These are phyloP conservation scores for Coelogynopora nodosa DNA, from an alignment of 2,888 invertebrate species.

Conservation along the genomic window DNA sequence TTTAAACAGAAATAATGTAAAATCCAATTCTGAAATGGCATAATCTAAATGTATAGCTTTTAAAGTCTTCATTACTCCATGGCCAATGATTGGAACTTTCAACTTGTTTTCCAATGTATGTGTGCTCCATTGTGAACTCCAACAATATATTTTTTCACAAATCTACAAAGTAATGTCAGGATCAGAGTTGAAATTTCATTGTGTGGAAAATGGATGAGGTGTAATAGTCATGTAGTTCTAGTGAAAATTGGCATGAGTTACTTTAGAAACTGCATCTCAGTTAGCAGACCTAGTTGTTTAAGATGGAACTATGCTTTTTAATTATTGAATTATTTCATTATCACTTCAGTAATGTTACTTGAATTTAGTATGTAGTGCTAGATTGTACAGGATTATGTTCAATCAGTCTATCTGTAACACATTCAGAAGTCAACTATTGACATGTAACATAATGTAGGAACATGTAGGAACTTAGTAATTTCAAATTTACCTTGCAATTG, in stretches of 20 bases:
- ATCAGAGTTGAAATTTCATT: background rate
- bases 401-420: background rate
- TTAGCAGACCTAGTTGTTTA: background rate
- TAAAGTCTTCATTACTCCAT: background rate
- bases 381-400: background rate
- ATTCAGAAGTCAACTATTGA: background rate
- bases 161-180: background rate
- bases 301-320: background rate
- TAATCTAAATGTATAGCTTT: background rate
- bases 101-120: background rate
- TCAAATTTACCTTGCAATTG: too few species aligned
- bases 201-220: background rate
- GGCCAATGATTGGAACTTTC: background rate
- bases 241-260: background rate
- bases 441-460: background rate
- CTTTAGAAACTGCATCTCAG: background rate
- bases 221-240: background rate
- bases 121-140: background rate
- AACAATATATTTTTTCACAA: background rate
- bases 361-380: background rate
- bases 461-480: background rate
- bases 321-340: background rate
- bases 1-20: background rate
- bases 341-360: background rate
- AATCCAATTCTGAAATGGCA: background rate